Evolutionary conservation across 2,113 vertebrate genomes (phyloP).

Genomic region (Oryctolagus cuniculus): DNA sequence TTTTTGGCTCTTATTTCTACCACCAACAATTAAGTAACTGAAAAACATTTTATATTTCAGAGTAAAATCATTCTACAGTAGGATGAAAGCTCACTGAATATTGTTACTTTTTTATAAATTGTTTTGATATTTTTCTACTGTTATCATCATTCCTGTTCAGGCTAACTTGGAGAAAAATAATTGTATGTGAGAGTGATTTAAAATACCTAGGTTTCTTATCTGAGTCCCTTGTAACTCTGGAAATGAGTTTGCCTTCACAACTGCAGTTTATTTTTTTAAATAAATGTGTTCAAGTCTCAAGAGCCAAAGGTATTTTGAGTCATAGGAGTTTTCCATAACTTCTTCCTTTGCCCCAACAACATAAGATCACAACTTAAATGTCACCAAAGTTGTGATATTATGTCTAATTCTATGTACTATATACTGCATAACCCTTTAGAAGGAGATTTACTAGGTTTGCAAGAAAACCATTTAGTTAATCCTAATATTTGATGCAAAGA

Average conservation of each 20-base stretch:
- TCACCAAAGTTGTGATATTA: background rate
- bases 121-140: constrained; percentile 17
- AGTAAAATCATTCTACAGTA: background rate
- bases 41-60: constrained; percentile 31
- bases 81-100: background rate
- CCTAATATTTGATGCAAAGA: constrained; percentile 19
- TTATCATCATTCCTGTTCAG: constrained; percentile 2
- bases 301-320: background rate
- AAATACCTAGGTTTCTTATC: constrained; percentile 12
- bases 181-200: constrained; percentile 27
- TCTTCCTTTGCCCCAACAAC: background rate
- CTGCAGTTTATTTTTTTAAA: constrained; percentile 57
- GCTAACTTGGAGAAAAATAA: constrained; percentile 45
- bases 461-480: background rate
- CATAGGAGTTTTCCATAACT: background rate
- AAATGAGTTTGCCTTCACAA: constrained; percentile 41
- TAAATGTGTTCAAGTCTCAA: constrained; percentile 8
- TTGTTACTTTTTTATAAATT: background rate
- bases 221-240: background rate
- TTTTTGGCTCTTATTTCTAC: background rate
- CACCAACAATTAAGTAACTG: background rate
- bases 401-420: background rate
- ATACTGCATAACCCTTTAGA: background rate
- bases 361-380: background rate
- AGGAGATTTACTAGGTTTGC: constrained; percentile 7